Base-by-base conservation (phyloP, 2,888 invertebrate genomes). In the Lysandra coridon region DNA sequence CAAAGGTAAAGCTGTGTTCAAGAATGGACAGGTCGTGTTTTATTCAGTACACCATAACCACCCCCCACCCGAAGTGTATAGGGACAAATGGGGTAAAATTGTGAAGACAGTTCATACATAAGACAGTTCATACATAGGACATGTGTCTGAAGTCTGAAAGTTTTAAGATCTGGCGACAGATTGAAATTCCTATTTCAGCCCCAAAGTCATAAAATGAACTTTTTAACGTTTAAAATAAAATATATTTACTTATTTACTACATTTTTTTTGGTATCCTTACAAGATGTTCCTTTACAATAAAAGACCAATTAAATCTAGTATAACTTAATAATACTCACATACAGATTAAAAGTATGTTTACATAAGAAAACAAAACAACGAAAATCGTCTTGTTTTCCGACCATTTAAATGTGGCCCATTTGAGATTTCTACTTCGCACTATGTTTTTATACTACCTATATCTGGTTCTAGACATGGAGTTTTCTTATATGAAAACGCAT, bases 11-110 rank as follows among this genome's bases (percentile, higher is more conserved):
- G 80, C 87, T 4, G 78, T 78, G 0, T 12, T 85, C 5, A 78
- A 79, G 4, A 17, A 82, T 0, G 79, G 82, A 0, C n/a, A 30
- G 0, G 80, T 87, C 4, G 80, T 78, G 5, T 78, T 69, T 1
- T 81, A 76, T 7, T 75, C 82, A 33, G 79, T 83, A 1, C 33
- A 73, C 0, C 88, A 88, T 74, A 87, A 85, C 53, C 88, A 88
- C 78, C 80, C 81, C 10, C 86, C 85, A 0, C 86, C 85, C 0
- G 62, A 40, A 5, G 62, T 84, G 0, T 80, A 82, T 12, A 81
- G 82, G 57, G 23, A 80, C 14, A 49, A 57, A 1, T 79, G 83
- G 78, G 85, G 85, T 0, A 75, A 80, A 14, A 74, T 83, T 49
- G 53, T 83, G 2, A 78, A 74, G 17, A 78, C 73, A 4, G 0